Evolutionary conservation across 2,113 vertebrate genomes (phyloP).

Genomic region (Panthera tigris): DNA sequence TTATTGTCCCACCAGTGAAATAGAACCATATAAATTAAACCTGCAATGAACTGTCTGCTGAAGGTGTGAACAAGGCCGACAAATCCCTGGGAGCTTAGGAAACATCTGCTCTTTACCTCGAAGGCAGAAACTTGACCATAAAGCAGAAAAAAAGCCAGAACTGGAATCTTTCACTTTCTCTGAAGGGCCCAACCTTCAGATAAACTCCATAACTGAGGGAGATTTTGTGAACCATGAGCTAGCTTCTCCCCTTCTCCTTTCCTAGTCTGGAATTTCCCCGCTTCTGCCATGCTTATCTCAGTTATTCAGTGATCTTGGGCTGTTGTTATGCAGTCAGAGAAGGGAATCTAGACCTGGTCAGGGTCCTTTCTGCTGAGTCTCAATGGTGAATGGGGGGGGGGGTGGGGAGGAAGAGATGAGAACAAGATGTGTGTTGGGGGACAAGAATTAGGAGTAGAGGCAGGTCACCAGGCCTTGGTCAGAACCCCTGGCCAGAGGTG

Average conservation of each 20-base stretch:
- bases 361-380: neutral
- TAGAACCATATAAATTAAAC: conserved; percentile 68
- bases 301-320: neutral
- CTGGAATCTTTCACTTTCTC: conserved; percentile 59
- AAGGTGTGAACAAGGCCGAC: conserved; percentile 81
- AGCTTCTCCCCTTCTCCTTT: neutral
- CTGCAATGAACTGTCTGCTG: conserved; percentile 77
- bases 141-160: conserved; percentile 47
- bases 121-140: conserved; percentile 68
- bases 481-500: neutral
- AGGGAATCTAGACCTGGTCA: neutral
- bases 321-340: neutral
- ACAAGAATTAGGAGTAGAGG: neutral
- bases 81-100: conserved; percentile 79
- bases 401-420: rapidly evolving
- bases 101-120: conserved; percentile 82
- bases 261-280: conserved; percentile 39
- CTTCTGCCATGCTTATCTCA: neutral
- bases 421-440: neutral
- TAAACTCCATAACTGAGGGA: neutral
- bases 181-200: conserved; percentile 31
- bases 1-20: conserved; percentile 62
- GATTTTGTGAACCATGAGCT: neutral
- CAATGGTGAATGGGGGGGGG: rapidly evolving
- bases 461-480: neutral